Percentiles rank a stretch among this genome's conserved stretches.
phyloP scores from a whole-genome alignment of 2,888 invertebrate species.

The Drosophila barbarae region DNA sequence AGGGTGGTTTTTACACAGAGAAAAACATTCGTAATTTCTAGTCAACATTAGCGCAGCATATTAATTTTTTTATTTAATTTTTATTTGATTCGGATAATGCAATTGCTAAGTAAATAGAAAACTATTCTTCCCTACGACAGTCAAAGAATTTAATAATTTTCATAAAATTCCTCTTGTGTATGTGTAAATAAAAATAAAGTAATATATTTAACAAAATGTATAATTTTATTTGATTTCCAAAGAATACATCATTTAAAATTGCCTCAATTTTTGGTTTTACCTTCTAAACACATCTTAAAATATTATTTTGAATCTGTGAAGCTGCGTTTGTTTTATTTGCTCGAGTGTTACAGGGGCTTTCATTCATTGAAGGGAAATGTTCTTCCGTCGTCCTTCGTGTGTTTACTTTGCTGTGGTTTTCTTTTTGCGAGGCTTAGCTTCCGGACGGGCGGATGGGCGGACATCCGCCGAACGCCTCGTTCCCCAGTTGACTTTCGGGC shows the following conservation, averaged over 20 bases:
- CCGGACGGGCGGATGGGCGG: constrained; percentile 60
- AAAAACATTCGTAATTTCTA: constrained; percentile 2
- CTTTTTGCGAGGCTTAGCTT: constrained; percentile 68
- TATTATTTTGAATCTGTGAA: background rate
- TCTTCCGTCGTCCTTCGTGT: constrained; percentile 50
- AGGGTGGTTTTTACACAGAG: constrained; percentile 20
- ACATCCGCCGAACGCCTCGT: constrained; percentile 59
- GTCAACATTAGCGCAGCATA: background rate
- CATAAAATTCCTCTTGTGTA: background rate
- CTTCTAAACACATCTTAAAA: background rate
- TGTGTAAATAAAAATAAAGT: background rate
- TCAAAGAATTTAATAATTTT: no score
- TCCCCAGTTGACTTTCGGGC: constrained; percentile 63
- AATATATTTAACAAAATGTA: background rate
- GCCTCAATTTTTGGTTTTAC: background rate
- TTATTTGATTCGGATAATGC: background rate
- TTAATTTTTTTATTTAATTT: no score
- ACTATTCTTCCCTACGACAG: no score
- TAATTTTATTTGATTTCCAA: background rate
- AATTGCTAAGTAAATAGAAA: background rate
- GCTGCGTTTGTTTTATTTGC: constrained; percentile 40
- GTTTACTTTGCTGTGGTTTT: constrained; percentile 73
- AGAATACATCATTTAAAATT: no score
- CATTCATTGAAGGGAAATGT: constrained; percentile 48
- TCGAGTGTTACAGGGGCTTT: constrained; percentile 63